Conservation (phyloP, 2,113 vertebrate genomes). For the Chaetodon trifascialis region DNA sequence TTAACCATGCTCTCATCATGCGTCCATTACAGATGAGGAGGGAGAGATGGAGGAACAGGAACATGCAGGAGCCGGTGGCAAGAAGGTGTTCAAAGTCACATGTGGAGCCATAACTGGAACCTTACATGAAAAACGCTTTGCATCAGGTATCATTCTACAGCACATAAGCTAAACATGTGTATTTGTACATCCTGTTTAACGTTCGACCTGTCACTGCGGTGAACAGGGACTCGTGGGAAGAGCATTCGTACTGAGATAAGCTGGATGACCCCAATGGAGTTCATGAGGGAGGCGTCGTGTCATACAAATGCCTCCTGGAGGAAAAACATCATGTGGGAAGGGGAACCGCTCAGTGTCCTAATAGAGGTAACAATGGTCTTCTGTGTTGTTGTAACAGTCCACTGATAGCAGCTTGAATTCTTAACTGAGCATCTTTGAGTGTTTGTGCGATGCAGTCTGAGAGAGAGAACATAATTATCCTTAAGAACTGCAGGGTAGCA, state of each 20-base stretch:
- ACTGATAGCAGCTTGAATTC: neutral
- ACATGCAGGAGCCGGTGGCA: neutral
- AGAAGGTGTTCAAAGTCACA: conserved; percentile 62
- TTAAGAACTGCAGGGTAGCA: neutral
- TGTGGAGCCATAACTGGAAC: conserved; percentile 62
- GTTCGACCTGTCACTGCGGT: no score
- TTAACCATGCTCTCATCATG: neutral
- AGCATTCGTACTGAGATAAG: conserved; percentile 78
- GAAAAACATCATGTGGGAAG: conserved; percentile 73
- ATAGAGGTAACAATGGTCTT: conserved; percentile 59
- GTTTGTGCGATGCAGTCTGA: neutral
- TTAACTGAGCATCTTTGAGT: neutral
- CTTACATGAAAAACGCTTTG: conserved; percentile 74
- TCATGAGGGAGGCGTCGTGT: conserved; percentile 39
- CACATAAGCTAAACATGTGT: no score
- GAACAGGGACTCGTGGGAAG: conserved; percentile 69
- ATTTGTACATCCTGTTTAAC: no score
- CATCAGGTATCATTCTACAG: conserved; percentile 63
- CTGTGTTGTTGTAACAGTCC: neutral
- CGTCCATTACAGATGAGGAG: conserved; percentile 32
- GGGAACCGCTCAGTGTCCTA: conserved; percentile 61
- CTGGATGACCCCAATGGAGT: conserved; percentile 80
- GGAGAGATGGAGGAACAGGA: conserved; percentile 3
- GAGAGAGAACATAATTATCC: neutral
- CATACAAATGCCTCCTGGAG: conserved; percentile 60